Evolutionary conservation across 1,140 invertebrate genomes (phyloP).

Genomic region (Pseudomyrmex flavicornis): DNA sequence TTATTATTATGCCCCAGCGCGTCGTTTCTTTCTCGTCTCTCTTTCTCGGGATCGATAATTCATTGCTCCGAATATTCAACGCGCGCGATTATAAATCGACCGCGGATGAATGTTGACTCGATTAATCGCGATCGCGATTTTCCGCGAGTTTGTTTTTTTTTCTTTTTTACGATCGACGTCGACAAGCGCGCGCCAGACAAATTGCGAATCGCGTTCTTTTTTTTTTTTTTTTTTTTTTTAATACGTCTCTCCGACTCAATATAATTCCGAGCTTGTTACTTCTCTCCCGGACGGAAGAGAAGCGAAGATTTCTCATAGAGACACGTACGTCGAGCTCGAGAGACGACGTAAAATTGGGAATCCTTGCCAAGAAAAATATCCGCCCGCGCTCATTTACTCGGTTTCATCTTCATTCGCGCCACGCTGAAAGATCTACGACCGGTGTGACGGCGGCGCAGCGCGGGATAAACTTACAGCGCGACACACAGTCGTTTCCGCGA

Average conservation of each 20-base stretch:
- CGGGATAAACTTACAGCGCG: constrained; percentile 21
- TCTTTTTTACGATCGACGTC: constrained; percentile 16
- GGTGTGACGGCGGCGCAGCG: constrained; percentile 46
- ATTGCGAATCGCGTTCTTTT: not conserved
- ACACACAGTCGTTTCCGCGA: constrained; percentile 1
- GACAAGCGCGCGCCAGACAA: not conserved
- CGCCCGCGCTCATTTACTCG: constrained; percentile 45
- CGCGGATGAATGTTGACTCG: constrained; percentile 10
- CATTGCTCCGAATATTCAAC: not conserved
- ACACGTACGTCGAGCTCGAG: not conserved
- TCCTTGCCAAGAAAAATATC: constrained; percentile 54
- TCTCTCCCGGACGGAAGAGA: not conserved
- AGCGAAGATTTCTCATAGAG: not conserved
- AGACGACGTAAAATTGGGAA: constrained; percentile 41
- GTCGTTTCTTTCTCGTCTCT: constrained; percentile 1
- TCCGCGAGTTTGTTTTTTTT: not conserved
- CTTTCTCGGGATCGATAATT: constrained; percentile 17
- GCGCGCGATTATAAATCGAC: constrained; percentile 6
- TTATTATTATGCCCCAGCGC: not conserved
- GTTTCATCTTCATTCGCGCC: constrained; percentile 37
- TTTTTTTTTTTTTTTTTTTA: not conserved
- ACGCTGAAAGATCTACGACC: constrained; percentile 53
- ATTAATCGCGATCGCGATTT: constrained; percentile 17
- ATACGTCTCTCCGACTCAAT: constrained; percentile 28
- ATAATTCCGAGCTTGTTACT: constrained; percentile 32